These are phyloP conservation scores for Dichetophora obliterata DNA, from an alignment of 2,888 invertebrate genomes.

Conservation along the genomic window DNA sequence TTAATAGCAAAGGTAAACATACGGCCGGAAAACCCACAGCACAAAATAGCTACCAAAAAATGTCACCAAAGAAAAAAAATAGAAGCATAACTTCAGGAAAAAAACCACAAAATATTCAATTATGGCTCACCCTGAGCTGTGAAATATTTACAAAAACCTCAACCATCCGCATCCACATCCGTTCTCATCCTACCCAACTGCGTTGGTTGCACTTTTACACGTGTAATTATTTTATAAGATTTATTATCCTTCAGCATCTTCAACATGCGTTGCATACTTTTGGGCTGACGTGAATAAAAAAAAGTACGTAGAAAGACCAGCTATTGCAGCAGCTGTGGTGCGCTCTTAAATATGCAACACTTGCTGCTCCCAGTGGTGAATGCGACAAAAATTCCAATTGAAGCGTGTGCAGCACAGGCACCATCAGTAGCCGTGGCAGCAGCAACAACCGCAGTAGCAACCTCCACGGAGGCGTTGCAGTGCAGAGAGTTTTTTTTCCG, in stretches of 20 bases:
- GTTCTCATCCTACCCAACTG: not conserved
- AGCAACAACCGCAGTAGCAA: not conserved
- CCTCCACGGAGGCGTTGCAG: constrained; percentile 7
- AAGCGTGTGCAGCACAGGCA: constrained; percentile 47
- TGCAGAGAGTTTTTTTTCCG: not conserved
- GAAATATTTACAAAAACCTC: not conserved
- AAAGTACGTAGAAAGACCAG: constrained; percentile 44
- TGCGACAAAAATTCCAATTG: constrained; percentile 69
- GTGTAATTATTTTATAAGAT: constrained; percentile 70
- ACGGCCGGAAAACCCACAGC: not conserved
- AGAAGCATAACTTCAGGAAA: not conserved
- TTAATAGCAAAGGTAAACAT: constrained; percentile 7
- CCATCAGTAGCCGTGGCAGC: not conserved
- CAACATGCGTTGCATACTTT: constrained; percentile 31
- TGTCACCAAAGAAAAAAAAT: not conserved
- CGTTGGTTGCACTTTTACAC: constrained; percentile 56
- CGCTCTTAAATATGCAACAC: constrained; percentile 37
- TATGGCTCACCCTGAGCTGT: not conserved
- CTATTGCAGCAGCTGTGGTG: constrained; percentile 10
- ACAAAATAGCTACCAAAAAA: not conserved
- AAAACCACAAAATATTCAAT: not conserved
- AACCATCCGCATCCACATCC: not conserved
- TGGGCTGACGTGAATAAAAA: not conserved
- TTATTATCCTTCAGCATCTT: constrained; percentile 61
- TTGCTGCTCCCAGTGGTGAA: constrained; percentile 61